Percentiles rank a stretch among this genome's conserved stretches.
These are phyloP conservation scores for Lates calcarifer DNA, from an alignment of 2,113 vertebrate species.

Conservation along the genomic window DNA sequence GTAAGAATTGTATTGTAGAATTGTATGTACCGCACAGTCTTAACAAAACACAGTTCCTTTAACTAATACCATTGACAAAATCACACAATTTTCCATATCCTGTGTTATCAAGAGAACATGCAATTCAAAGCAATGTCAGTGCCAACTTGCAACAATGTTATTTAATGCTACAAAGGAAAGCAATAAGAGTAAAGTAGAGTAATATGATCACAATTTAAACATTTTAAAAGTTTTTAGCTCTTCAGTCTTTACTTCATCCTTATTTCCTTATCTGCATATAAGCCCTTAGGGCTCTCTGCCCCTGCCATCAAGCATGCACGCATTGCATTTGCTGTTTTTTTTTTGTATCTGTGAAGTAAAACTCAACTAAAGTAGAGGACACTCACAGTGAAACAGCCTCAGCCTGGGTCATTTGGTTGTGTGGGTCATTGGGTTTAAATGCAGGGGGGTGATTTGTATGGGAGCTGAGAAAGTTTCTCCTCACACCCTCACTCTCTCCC, in stretches of 20 bases:
- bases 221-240: background rate
- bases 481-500: conserved; percentile 29
- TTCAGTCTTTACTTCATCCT: background rate
- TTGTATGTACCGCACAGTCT: background rate
- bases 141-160: background rate
- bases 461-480: conserved; percentile 49
- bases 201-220: conserved; percentile 1
- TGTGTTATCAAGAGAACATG: background rate
- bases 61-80: background rate
- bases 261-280: conserved; percentile 9
- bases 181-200: background rate
- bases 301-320: background rate
- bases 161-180: background rate
- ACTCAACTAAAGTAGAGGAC: background rate
- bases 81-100: background rate
- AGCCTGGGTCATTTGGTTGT: conserved; percentile 21
- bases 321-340: background rate
- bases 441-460: conserved; percentile 53
- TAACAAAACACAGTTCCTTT: background rate
- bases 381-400: background rate
- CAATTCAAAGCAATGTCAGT: background rate
- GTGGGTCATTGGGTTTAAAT: conserved; percentile 48
- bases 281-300: background rate
- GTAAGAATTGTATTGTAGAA: too few relatives aligned
- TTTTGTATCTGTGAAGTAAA: background rate